Evolutionary conservation across 2,797 vertebrate genomes (phyloP), one percentile per base, ranked within the genome.

Genomic region (Poeciliopsis turneri): DNA sequence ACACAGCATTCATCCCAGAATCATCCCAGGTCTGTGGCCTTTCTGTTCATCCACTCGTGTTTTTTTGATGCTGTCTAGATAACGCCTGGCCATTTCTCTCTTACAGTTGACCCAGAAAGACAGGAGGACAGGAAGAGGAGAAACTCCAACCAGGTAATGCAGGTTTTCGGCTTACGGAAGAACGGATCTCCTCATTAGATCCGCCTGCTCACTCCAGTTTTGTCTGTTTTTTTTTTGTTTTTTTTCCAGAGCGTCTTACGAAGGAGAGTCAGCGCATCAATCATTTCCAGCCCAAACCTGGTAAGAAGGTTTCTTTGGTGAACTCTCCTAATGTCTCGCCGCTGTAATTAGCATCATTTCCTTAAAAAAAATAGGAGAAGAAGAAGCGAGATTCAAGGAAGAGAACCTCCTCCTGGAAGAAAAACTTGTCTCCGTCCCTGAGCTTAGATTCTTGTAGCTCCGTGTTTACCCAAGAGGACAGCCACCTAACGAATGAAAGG

Each of bases 221-320:
- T 43, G 23, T 47, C 18, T 51, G 15, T 0, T 39, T 55, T 77
- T 51, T 33, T 71, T 4, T 36, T 30, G 30, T 30, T 30, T 55
- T 77, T 55, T 33, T 71, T 23, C 76, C 77, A 96, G 96, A 90
- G 76, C 1, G 83, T 74, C 15, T 45, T 87, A 12, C 96, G 96
- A 3, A 93, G 94, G 66, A 94, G 97, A 64, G 90, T 97, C 92
- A 97, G 96, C 73, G 83, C 96, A 0, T 94, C 96, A 0, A 76
- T 97, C 11, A 95, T 97, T 89, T 90, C 95, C 59, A 93, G 82
- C 78, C 92, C 94, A 85, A 82, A 81, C 81, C 87, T 93, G 94
- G 97, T 97, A 84, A 89, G 49, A 2, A 2, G 0, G 8, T 43
- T 78, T 80, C 49, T 39, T 66, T 18, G 1, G 7, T 25, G 2